Percentiles rank a stretch among this genome's conserved stretches.
phyloP scores from a whole-genome alignment of 2,888 invertebrate genomes.

The Sphaerophoria taeniata region DNA sequence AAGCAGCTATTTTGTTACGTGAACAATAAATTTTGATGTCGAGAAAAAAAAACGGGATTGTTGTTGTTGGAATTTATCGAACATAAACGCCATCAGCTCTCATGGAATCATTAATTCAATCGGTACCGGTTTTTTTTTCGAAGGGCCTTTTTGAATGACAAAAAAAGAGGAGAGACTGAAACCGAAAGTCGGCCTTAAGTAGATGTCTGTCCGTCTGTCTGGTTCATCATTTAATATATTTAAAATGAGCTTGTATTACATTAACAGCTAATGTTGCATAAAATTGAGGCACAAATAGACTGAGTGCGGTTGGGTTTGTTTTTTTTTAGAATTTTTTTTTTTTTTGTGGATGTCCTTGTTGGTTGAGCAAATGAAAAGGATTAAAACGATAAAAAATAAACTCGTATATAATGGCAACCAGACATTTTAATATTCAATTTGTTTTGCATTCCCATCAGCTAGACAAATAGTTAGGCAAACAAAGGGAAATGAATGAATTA shows the following conservation, averaged over 20 bases:
- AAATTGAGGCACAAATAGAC: constrained; percentile 18
- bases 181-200: background rate
- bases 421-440: constrained; percentile 2
- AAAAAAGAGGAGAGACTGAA: constrained; percentile 15
- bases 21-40: constrained; percentile 20
- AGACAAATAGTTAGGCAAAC: background rate
- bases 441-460: background rate
- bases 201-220: background rate
- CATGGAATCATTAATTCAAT: constrained; percentile 63
- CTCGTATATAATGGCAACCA: constrained; percentile 3
- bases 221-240: constrained; percentile 16
- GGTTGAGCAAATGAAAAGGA: constrained; percentile 1
- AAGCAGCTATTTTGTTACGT: constrained; percentile 28
- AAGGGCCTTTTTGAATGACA: background rate
- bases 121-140: background rate
- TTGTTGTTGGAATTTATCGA: background rate
- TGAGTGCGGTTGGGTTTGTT: background rate
- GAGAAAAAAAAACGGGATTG: constrained; percentile 11
- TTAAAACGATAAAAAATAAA: constrained; percentile 25
- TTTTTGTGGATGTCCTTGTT: background rate
- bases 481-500: background rate
- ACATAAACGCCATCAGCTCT: constrained; percentile 56
- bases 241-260: constrained; percentile 27
- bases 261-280: constrained; percentile 31
- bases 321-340: background rate